A percentile compares a stretch with the other conserved stretches of the same genome.
phyloP scores from a whole-genome alignment of 2,888 invertebrate genomes.

The Eupithecia vulgata region DNA sequence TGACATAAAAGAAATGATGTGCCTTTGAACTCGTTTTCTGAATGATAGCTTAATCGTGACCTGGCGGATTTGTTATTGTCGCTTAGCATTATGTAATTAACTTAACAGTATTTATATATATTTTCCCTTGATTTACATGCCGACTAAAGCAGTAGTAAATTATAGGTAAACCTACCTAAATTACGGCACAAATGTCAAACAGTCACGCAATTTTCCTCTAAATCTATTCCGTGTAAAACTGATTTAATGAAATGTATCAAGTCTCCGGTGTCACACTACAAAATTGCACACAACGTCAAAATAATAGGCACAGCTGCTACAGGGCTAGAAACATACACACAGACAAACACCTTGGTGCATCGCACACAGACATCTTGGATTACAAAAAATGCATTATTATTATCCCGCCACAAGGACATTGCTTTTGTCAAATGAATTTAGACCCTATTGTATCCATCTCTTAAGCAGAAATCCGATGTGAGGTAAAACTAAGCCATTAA shows the following conservation, averaged over 20 bases:
- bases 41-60: constrained; percentile 64
- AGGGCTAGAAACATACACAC: constrained; percentile 64
- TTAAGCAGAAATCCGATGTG: constrained; percentile 42
- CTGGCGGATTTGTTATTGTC: constrained; percentile 60
- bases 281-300: constrained; percentile 70
- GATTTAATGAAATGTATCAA: constrained; percentile 57
- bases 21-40: constrained; percentile 45
- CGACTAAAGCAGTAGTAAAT: constrained; percentile 45
- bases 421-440: constrained; percentile 45
- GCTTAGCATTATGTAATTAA: constrained; percentile 63
- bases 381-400: constrained; percentile 82
- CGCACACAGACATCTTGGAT: constrained; percentile 75
- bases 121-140: constrained; percentile 53
- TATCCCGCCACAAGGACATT: constrained; percentile 72
- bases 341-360: constrained; percentile 68
- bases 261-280: constrained; percentile 52
- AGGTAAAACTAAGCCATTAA: constrained; percentile 65
- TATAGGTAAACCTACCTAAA: constrained; percentile 49
- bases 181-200: constrained; percentile 66
- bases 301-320: constrained; percentile 83
- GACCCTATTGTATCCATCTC: constrained; percentile 44
- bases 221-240: constrained; percentile 54
- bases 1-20: constrained; percentile 34
- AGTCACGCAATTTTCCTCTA: constrained; percentile 71
- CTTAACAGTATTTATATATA: constrained; percentile 64